These are phyloP conservation scores for Oncorhynchus tshawytscha DNA, from an alignment of 2,113 vertebrate species.

Conservation along the genomic window DNA sequence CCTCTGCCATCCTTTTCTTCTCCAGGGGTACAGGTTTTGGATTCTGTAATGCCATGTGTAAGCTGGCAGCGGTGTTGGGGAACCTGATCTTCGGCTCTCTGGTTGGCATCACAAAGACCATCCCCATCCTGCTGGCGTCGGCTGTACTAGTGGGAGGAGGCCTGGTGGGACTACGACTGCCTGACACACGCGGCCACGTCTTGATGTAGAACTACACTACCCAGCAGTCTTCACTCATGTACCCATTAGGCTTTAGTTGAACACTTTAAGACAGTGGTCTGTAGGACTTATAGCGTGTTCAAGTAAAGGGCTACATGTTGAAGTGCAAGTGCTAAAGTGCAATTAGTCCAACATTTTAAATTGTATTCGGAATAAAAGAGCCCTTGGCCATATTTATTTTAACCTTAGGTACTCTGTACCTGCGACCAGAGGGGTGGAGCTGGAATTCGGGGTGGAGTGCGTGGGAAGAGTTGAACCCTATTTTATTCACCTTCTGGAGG, in stretches of 20 bases:
- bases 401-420: too few relatives aligned
- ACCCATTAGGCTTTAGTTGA: background rate
- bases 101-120: conserved; percentile 88
- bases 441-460: too few relatives aligned
- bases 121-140: conserved; percentile 92
- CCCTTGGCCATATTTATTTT: too few relatives aligned
- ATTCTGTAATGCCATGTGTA: conserved; percentile 92
- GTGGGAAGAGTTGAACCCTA: too few relatives aligned
- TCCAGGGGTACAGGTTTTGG: conserved; percentile 91
- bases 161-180: conserved; percentile 88
- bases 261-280: background rate
- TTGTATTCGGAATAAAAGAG: too few relatives aligned
- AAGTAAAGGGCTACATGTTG: too few relatives aligned
- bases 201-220: conserved; percentile 80
- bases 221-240: background rate
- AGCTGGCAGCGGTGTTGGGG: conserved; percentile 89
- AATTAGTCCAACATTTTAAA: too few relatives aligned
- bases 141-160: conserved; percentile 88
- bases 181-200: conserved; percentile 90
- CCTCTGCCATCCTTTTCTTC: conserved; percentile 28
- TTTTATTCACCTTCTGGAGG: too few relatives aligned
- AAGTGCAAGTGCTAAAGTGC: too few relatives aligned
- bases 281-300: too few relatives aligned
- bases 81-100: conserved; percentile 94
- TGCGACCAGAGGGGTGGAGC: too few relatives aligned